Conservation (phyloP, 2,888 invertebrate species). For the Cephus nigrinus region DNA sequence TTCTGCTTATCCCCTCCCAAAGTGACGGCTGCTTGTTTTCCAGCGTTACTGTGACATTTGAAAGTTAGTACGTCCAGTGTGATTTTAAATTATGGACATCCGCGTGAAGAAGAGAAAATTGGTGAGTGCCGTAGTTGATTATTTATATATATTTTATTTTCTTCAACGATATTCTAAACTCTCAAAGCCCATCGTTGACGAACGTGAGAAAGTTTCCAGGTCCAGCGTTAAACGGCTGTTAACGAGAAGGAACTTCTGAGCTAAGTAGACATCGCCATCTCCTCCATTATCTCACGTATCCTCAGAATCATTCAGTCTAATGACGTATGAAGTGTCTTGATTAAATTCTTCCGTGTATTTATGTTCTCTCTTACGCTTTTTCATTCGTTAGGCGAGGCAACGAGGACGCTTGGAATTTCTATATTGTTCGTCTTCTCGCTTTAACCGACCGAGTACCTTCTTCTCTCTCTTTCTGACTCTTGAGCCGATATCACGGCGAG, state of each 20-base stretch:
- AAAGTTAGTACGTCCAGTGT: not conserved
- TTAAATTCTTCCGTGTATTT: not conserved
- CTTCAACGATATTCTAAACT: not conserved
- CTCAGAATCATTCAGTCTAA: not conserved
- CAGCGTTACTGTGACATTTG: not conserved
- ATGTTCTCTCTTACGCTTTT: not conserved
- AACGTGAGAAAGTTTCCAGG: not conserved
- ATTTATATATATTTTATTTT: not conserved
- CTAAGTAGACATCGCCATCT: not conserved
- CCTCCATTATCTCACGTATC: not conserved
- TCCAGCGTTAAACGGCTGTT: not conserved
- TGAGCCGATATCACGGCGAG: not conserved
- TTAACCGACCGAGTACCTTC: not conserved
- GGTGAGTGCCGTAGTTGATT: not conserved
- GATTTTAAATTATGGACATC: not conserved
- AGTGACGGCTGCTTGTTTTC: not conserved
- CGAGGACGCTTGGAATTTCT: not conserved
- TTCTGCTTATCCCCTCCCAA: not conserved
- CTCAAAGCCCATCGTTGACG: not conserved
- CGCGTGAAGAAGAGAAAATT: not conserved
- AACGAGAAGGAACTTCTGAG: not conserved
- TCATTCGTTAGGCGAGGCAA: not conserved
- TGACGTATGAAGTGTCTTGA: not conserved
- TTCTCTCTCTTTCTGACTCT: not conserved
- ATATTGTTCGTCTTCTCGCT: not conserved